Base-by-base conservation (phyloP, 2,888 invertebrate genomes). In the Sphaerophoria rueppellii region DNA sequence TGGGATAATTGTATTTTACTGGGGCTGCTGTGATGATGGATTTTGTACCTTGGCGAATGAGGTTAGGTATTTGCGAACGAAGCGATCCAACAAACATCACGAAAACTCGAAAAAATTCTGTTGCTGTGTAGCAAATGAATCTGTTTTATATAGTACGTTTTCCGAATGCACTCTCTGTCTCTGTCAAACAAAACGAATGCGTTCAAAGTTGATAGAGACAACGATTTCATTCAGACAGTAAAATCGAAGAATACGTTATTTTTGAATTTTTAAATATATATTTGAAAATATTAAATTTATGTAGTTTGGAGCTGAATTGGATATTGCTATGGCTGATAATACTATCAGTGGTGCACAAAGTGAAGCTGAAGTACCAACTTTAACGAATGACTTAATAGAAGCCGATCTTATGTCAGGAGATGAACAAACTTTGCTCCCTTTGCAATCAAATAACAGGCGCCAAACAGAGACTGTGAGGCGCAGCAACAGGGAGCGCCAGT, bases 21-120 rank as follows among this genome's bases (percentile, higher is more conserved):
- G 43, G 43, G 9, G 48, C 7, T 60, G 70, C 12, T 60, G 70
- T 9, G 16, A 46, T 6, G 5, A 79, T 4, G 12, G 70, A 46
- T 50, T 74, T 79, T 0, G 50, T 69, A 16, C 79, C 61, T 65
- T 79, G 74, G 6, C 74, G 79, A n/a, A 70, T 37, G 4, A 82
- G 35, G 37, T 70, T 74, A 54, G 82, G 70, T 58, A 82, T 50
- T 63, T 73, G 67, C 1, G 43, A 55, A 37, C 79, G 63, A 3
- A 82, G 12, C 6, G 57, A 74, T 32, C 37, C 46, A 48, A 71
- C 55, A 71, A 79, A 34, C 82, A 82, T 82, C 78, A 78, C 82
- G 78, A 50, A 12, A 9, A 37, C 9, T 61, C 34, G 5, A 6
- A 32, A 4, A 37, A 43, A 6, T 61, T 63, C 57, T 70, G 14